Conservation (phyloP, 2,888 invertebrate species). For the Scaptodrosophila latifasciaeformis region DNA sequence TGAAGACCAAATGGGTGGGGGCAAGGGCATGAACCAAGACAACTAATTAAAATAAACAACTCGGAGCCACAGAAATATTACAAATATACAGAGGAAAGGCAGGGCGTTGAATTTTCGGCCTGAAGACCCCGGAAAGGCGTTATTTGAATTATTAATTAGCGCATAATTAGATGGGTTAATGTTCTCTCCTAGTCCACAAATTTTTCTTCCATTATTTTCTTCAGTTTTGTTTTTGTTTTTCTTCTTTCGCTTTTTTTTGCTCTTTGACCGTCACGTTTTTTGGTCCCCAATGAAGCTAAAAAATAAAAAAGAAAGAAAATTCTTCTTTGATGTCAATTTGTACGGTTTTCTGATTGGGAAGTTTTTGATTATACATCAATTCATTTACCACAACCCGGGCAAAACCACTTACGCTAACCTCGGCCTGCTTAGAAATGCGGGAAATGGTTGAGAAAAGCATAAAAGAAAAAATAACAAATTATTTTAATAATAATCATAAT, state of each 20-base stretch:
- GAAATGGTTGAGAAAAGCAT: no score
- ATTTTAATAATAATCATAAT: no score
- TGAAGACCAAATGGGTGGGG: background rate
- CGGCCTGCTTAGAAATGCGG: no score
- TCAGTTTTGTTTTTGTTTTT: background rate
- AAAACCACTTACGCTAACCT: no score
- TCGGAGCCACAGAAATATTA: conserved; percentile 23
- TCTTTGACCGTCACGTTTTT: no score
- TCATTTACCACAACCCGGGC: conserved; percentile 44
- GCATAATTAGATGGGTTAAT: conserved; percentile 58
- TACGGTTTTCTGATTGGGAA: conserved; percentile 32
- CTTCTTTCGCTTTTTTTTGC: conserved; percentile 6
- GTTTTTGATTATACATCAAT: conserved; percentile 61
- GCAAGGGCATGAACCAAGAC: no score
- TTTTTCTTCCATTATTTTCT: conserved; percentile 12
- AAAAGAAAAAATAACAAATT: no score
- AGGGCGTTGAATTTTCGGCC: conserved; percentile 7
- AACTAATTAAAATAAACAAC: conserved; percentile 53
- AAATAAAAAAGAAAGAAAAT: conserved; percentile 7
- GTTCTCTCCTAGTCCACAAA: conserved; percentile 25
- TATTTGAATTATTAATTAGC: conserved; percentile 70
- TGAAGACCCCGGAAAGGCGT: conserved; percentile 36
- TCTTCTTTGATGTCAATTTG: conserved; percentile 56
- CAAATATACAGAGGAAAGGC: conserved; percentile 26
- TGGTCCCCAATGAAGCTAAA: conserved; percentile 23